phyloP scores from a whole-genome alignment of 2,888 invertebrate genomes.

The Rotaria sp. region DNA sequence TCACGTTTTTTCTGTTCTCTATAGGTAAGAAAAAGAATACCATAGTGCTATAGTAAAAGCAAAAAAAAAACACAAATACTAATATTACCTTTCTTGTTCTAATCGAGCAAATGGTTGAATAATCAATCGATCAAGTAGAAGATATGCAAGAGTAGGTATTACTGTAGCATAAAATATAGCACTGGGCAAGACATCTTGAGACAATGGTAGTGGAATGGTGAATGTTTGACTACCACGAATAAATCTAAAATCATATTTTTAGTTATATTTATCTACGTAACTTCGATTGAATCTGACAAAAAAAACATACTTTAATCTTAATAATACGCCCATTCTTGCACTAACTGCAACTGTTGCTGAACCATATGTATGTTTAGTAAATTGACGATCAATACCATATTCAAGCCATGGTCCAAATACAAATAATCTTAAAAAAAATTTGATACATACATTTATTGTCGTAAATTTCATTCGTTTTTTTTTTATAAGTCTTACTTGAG shows the following conservation, averaged over 20 bases:
- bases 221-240: slow-evolving; percentile 78
- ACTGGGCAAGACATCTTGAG: slow-evolving; percentile 78
- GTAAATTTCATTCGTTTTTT: no score
- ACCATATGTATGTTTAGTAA: slow-evolving; percentile 78
- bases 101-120: slow-evolving; percentile 68
- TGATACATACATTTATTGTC: no score
- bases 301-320: not conserved
- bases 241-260: slow-evolving; percentile 61
- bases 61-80: no score
- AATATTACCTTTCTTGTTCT: slow-evolving; percentile 62
- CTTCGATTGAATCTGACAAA: not conserved
- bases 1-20: slow-evolving; percentile 62
- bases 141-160: slow-evolving; percentile 66
- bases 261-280: no score
- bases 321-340: slow-evolving; percentile 71
- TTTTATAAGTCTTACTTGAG: not conserved
- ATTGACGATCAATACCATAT: slow-evolving; percentile 83
- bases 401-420: slow-evolving; percentile 69
- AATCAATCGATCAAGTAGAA: slow-evolving; percentile 72
- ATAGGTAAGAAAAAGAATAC: slow-evolving; percentile 41
- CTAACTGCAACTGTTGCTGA: slow-evolving; percentile 78
- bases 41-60: no score
- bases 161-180: slow-evolving; percentile 86
- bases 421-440: slow-evolving; percentile 46
- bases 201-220: slow-evolving; percentile 77